A percentile compares a stretch with the other conserved stretches of the same genome.
These are phyloP conservation scores for Leucophenga maculata DNA, from an alignment of 2,888 invertebrate genomes.

Conservation along the genomic window DNA sequence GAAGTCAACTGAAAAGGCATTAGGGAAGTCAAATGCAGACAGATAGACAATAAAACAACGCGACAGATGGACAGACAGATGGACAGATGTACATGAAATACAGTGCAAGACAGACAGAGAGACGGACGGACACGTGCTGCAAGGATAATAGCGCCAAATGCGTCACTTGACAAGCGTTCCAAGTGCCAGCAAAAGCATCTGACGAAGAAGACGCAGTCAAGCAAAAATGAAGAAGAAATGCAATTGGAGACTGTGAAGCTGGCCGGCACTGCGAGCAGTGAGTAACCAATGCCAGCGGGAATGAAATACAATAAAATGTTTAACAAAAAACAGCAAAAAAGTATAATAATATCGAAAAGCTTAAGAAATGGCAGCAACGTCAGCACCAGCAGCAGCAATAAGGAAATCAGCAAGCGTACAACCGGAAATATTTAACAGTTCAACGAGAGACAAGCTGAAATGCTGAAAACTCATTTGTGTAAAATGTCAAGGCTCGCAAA, in stretches of 20 bases:
- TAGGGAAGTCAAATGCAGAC: conserved; percentile 41
- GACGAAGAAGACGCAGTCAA: neutral
- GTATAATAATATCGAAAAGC: neutral
- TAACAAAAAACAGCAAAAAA: neutral
- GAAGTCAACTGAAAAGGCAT: conserved; percentile 56
- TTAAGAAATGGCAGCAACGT: conserved; percentile 32
- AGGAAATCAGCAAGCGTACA: conserved; percentile 52
- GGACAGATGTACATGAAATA: conserved; percentile 3
- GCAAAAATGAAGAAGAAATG: neutral
- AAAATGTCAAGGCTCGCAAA: conserved; percentile 38
- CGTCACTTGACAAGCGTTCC: conserved; percentile 10
- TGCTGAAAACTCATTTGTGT: conserved; percentile 49
- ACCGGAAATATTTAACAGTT: conserved; percentile 63
- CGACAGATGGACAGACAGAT: conserved; percentile 14
- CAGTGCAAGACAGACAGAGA: conserved; percentile 3
- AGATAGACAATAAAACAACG: conserved; percentile 8
- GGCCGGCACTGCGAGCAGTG: neutral
- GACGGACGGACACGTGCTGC: conserved; percentile 36
- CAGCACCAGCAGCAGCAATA: conserved; percentile 61
- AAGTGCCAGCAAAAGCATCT: conserved; percentile 1
- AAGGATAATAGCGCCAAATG: conserved; percentile 41
- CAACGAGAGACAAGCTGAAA: conserved; percentile 1
- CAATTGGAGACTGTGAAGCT: neutral
- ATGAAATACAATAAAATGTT: neutral
- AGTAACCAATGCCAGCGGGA: conserved; percentile 2